A percentile compares a stretch with the other conserved stretches of the same genome.
These are phyloP conservation scores for Geococcyx californianus DNA, from an alignment of 2,113 vertebrate genomes.

Conservation along the genomic window DNA sequence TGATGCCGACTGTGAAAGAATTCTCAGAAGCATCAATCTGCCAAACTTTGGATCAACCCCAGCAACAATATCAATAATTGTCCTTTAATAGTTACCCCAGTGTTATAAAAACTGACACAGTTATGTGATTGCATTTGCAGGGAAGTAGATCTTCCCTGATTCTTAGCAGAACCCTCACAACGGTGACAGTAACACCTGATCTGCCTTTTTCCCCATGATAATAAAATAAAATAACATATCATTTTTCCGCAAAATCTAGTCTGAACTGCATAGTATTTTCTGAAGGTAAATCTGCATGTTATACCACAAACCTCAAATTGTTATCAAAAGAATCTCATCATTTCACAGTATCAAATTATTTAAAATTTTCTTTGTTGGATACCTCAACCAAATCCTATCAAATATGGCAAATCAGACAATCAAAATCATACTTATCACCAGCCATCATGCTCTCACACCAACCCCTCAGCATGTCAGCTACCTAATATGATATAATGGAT, in stretches of 20 bases:
- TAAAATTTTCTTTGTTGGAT: neutral
- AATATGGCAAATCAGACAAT: neutral
- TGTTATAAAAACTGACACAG: neutral
- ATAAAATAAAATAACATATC: neutral
- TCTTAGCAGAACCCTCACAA: neutral
- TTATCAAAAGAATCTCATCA: neutral
- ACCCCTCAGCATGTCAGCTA: neutral
- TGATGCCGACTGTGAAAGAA: neutral
- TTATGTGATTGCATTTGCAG: neutral
- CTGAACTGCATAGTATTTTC: neutral
- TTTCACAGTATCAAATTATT: neutral
- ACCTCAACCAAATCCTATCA: neutral
- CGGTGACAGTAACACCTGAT: neutral
- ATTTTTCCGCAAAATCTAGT: neutral
- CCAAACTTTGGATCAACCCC: neutral
- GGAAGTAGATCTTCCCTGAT: neutral
- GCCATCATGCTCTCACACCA: neutral
- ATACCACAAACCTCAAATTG: neutral
- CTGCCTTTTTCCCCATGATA: neutral
- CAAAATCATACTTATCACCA: neutral
- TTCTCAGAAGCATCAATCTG: neutral
- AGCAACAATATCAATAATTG: neutral
- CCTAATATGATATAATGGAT: neutral
- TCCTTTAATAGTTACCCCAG: neutral
- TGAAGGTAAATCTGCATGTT: neutral